Evolutionary conservation across 2,797 vertebrate species (phyloP).

Genomic region (Phyllotis vaccarum): DNA sequence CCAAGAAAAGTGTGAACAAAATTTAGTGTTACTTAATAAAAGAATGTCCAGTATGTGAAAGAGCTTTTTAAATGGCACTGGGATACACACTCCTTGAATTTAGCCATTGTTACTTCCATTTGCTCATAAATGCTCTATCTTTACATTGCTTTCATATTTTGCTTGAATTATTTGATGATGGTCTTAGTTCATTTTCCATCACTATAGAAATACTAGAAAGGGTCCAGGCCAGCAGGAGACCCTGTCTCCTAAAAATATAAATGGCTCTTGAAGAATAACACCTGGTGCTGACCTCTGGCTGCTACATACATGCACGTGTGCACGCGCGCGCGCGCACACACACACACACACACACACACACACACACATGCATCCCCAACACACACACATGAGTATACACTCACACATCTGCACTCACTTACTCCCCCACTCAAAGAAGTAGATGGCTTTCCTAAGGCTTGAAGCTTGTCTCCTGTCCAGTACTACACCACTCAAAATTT

Average conservation of each 20-base stretch:
- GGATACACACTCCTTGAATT: neutral
- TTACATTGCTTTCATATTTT: neutral
- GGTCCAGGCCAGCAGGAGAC: neutral
- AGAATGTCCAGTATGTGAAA: neutral
- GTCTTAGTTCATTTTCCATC: neutral
- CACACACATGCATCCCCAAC: too few species aligned
- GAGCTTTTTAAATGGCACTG: neutral
- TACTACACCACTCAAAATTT: neutral
- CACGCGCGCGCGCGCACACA: too few species aligned
- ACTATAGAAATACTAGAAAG: neutral
- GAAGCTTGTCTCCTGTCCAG: neutral
- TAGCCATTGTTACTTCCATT: neutral
- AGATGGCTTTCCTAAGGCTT: neutral
- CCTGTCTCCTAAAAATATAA: neutral
- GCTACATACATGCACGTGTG: too few species aligned
- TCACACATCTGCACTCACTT: too few species aligned
- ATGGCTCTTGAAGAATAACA: neutral
- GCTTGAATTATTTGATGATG: neutral
- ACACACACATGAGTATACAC: neutral
- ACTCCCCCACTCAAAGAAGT: neutral
- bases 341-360: too few species aligned
- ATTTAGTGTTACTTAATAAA: constrained; percentile 13
- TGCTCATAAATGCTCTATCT: neutral
- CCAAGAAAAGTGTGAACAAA: neutral
- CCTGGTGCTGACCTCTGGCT: neutral